Conservation (phyloP, 2,113 vertebrate genomes). For the Orycteropus afer region DNA sequence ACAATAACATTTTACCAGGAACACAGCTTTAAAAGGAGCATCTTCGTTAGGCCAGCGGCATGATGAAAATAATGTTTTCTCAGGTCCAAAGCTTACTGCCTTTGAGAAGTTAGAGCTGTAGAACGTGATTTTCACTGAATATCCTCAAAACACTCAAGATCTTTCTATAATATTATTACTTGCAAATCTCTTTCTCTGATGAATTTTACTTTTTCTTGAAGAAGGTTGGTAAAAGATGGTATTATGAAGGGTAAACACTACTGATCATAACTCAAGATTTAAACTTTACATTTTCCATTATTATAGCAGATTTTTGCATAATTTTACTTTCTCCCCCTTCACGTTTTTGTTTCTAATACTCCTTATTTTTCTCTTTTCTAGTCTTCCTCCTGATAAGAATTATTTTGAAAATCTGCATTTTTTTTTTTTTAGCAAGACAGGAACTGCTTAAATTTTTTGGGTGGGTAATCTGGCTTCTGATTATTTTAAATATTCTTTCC, state of each 20-base stretch:
- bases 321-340: background rate
- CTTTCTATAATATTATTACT: conserved; percentile 77
- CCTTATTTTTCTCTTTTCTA: conserved; percentile 63
- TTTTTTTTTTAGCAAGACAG: conserved; percentile 51
- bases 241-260: background rate
- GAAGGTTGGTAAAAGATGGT: background rate
- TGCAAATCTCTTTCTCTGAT: conserved; percentile 69
- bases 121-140: conserved; percentile 74
- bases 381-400: conserved; percentile 73
- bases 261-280: background rate
- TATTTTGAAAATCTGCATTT: conserved; percentile 69
- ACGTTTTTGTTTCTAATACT: background rate
- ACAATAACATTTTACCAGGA: conserved; percentile 85
- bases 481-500: background rate
- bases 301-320: background rate
- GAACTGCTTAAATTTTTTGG: conserved; percentile 70
- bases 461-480: conserved; percentile 66
- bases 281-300: background rate
- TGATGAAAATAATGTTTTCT: conserved; percentile 83
- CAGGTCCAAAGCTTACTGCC: conserved; percentile 71
- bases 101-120: conserved; percentile 79
- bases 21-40: conserved; percentile 82
- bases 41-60: conserved; percentile 70
- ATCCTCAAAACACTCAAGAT: conserved; percentile 60
- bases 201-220: conserved; percentile 63